phyloP scores from a whole-genome alignment of 1,140 invertebrate genomes.

The Heliconius hewitsoni region DNA sequence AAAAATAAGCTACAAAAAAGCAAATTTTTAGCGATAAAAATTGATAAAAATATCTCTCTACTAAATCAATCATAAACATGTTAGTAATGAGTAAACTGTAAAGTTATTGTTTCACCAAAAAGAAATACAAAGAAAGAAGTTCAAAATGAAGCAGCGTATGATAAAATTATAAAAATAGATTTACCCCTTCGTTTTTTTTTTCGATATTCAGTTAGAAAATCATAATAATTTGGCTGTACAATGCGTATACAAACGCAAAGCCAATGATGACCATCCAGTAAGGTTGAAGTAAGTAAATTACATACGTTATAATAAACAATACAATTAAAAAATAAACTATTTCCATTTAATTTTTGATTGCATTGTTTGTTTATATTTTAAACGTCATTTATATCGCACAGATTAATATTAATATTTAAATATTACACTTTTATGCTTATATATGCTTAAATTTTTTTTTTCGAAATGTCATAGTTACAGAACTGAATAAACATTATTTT shows the following conservation, averaged over 20 bases:
- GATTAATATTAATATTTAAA: not conserved
- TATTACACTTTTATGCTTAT: not conserved
- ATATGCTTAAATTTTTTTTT: not conserved
- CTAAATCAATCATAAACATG: too few relatives aligned
- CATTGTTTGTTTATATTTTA: conserved; percentile 46
- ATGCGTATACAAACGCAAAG: conserved; percentile 49
- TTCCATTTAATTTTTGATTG: conserved; percentile 61
- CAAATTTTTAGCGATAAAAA: too few relatives aligned
- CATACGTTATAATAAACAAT: conserved; percentile 49
- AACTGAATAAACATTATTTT: too few relatives aligned
- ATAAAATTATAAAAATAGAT: not conserved
- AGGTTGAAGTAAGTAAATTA: conserved; percentile 58
- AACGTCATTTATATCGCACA: not conserved
- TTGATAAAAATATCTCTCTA: too few relatives aligned
- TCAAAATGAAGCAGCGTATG: too few relatives aligned
- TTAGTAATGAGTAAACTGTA: too few relatives aligned
- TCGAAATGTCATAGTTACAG: too few relatives aligned
- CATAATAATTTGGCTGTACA: conserved; percentile 55
- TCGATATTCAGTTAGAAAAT: conserved; percentile 44
- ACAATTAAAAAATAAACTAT: conserved; percentile 63
- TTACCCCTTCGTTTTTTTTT: not conserved
- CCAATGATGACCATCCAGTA: conserved; percentile 61
- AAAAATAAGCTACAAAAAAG: too few relatives aligned
- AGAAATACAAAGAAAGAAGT: too few relatives aligned
- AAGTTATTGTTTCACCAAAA: too few relatives aligned